These are phyloP conservation scores for Prionailurus viverrinus DNA, from an alignment of 2,113 vertebrate genomes.

Conservation along the genomic window DNA sequence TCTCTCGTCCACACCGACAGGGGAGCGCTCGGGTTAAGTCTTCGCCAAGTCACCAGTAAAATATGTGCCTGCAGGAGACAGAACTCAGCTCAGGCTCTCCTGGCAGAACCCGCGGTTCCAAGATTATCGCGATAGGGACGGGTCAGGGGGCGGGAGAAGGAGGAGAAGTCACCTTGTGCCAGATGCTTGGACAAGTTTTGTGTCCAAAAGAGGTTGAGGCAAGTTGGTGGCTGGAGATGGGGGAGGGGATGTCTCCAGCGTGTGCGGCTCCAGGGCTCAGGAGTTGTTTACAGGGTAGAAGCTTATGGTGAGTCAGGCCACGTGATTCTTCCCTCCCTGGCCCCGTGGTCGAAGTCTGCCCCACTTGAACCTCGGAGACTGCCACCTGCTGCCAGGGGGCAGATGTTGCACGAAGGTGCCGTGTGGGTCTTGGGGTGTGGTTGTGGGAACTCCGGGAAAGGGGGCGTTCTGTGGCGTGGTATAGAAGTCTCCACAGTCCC, in stretches of 20 bases:
- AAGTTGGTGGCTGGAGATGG: neutral
- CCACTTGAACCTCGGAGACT: neutral
- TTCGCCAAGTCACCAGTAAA: slow-evolving; percentile 31
- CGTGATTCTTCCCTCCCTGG: neutral
- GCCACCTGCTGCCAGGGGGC: neutral
- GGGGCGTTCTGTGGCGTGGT: rapidly evolving
- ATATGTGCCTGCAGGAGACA: neutral
- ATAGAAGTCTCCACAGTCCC: neutral
- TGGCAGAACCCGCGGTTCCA: neutral
- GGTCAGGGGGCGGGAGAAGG: neutral
- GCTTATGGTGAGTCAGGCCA: neutral
- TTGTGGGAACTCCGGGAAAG: neutral
- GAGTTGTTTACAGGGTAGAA: neutral
- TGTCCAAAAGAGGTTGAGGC: neutral
- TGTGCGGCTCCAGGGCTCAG: neutral
- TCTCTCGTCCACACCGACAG: neutral
- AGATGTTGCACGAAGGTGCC: neutral
- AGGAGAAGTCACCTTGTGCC: neutral
- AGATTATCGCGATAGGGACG: neutral
- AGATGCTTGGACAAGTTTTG: neutral
- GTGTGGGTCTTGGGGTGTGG: neutral
- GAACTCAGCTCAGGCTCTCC: neutral
- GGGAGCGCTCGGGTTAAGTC: neutral
- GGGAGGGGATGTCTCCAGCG: neutral
- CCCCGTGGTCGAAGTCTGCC: too few species aligned